These are phyloP conservation scores for Eristalis arbustorum DNA, from an alignment of 2,888 invertebrate genomes.

Conservation along the genomic window DNA sequence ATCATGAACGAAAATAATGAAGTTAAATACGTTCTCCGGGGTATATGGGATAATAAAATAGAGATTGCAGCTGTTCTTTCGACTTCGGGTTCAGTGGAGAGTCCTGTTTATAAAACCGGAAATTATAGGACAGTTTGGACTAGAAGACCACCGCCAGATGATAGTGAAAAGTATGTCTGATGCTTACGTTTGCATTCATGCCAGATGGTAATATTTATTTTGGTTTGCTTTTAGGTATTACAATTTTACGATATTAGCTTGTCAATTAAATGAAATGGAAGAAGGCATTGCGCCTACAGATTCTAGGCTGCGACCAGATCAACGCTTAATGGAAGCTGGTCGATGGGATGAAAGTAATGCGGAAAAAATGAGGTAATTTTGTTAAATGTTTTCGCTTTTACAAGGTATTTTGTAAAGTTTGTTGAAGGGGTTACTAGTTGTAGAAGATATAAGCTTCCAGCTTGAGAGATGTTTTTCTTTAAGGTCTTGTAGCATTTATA, in stretches of 20 bases:
- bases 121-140: conserved; percentile 93
- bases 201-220: neutral
- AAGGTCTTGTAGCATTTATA: no score
- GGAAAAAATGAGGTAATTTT: conserved; percentile 85
- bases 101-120: conserved; percentile 96
- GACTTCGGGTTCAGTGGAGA: conserved; percentile 82
- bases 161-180: conserved; percentile 82
- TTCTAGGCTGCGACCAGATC: conserved; percentile 95
- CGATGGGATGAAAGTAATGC: conserved; percentile 94
- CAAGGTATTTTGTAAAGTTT: no score
- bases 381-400: neutral
- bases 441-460: no score
- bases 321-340: conserved; percentile 97
- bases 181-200: neutral
- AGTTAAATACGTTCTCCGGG: conserved; percentile 88
- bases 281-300: conserved; percentile 97
- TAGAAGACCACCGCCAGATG: conserved; percentile 86
- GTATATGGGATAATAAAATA: conserved; percentile 97
- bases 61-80: conserved; percentile 95
- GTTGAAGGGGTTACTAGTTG: no score
- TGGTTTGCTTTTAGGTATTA: conserved; percentile 84
- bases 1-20: conserved; percentile 87
- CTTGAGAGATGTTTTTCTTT: no score
- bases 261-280: conserved; percentile 98
- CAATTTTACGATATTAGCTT: conserved; percentile 96